Percentiles rank a stretch among this genome's conserved stretches.
Conservation (phyloP, 2,113 vertebrate species). For the Tauraco erythrolophus region DNA sequence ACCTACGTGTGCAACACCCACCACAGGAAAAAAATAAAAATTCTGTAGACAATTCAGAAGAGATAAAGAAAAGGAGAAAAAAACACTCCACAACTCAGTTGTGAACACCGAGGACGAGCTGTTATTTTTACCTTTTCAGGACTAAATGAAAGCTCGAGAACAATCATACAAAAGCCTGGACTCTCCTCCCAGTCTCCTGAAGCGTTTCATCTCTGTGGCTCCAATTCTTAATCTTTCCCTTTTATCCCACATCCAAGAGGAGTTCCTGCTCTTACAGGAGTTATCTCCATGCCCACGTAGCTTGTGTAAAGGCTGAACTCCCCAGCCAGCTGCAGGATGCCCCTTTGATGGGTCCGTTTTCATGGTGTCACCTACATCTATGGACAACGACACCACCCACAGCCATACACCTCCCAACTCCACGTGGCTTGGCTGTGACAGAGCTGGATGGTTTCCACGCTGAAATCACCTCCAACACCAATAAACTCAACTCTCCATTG, state of each 20-base stretch:
- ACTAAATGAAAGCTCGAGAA: background rate
- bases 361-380: background rate
- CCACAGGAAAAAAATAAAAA: background rate
- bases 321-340: background rate
- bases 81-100: background rate
- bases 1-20: background rate
- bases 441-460: fast-evolving
- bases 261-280: background rate
- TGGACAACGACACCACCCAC: background rate
- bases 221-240: background rate
- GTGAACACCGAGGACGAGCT: fast-evolving
- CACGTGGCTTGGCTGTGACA: background rate
- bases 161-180: background rate
- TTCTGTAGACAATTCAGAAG: background rate
- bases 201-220: background rate
- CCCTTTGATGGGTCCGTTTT: background rate
- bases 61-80: background rate
- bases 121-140: background rate
- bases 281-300: background rate
- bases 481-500: background rate
- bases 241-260: background rate
- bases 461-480: background rate
- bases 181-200: background rate
- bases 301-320: background rate
- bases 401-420: background rate